phyloP scores from a whole-genome alignment of 2,888 invertebrate genomes.

The Nipponacmea schrenckii region DNA sequence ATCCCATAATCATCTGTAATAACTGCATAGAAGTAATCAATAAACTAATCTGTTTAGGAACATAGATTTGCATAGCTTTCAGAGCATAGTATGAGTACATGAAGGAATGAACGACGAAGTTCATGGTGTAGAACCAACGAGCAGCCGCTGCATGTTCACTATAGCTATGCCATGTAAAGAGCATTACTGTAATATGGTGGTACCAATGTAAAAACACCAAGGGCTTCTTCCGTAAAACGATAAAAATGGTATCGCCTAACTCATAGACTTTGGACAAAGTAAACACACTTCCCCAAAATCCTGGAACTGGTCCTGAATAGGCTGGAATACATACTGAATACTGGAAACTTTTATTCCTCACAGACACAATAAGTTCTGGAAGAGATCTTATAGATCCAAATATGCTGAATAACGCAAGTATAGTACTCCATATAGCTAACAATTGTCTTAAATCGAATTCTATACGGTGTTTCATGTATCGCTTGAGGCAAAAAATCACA shows the following conservation, averaged over 20 bases:
- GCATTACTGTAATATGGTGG: conserved; percentile 70
- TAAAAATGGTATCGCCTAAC: conserved; percentile 74
- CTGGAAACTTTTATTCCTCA: conserved; percentile 89
- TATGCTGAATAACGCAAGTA: conserved; percentile 92
- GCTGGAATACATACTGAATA: conserved; percentile 88
- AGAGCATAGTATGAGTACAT: conserved; percentile 71
- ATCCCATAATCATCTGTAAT: conserved; percentile 93
- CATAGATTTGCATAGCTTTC: conserved; percentile 65
- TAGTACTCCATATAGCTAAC: conserved; percentile 90
- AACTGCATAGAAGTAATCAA: conserved; percentile 90
- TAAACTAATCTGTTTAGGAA: conserved; percentile 82
- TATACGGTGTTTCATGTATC: conserved; percentile 91
- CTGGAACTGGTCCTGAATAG: conserved; percentile 79
- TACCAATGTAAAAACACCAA: conserved; percentile 72
- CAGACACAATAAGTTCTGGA: conserved; percentile 89
- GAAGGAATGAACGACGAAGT: conserved; percentile 70
- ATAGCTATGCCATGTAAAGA: conserved; percentile 70
- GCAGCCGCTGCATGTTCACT: conserved; percentile 63
- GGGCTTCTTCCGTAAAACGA: conserved; percentile 69
- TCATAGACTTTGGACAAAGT: conserved; percentile 96
- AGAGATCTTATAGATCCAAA: conserved; percentile 86
- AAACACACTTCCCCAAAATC: conserved; percentile 98
- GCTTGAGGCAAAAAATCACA: conserved; percentile 91
- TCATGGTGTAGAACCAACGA: conserved; percentile 70
- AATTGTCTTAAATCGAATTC: conserved; percentile 89